These are phyloP conservation scores for Hiodon alosoides DNA, from an alignment of 2,113 vertebrate species.

Conservation along the genomic window DNA sequence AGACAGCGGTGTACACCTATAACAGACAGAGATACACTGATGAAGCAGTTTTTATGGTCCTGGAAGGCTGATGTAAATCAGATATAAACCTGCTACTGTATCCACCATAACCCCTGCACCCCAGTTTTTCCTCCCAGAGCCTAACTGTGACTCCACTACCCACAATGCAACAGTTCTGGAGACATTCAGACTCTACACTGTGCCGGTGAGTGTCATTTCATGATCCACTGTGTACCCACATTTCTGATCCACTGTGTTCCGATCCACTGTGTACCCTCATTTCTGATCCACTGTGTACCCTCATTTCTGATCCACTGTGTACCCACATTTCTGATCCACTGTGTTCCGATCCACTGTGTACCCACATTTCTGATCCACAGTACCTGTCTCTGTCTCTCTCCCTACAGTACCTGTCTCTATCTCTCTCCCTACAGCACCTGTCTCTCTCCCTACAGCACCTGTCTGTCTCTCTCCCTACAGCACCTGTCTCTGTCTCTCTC, in stretches of 20 bases:
- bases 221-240: not conserved
- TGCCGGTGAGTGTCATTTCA: constrained; percentile 59
- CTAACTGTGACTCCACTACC: constrained; percentile 41
- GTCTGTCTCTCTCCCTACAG: too few species aligned
- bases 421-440: constrained; percentile 57
- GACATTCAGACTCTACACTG: constrained; percentile 61
- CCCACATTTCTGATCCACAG: too few species aligned
- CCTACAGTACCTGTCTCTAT: not conserved
- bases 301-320: too few species aligned
- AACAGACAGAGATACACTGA: not conserved
- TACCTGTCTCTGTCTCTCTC: too few species aligned
- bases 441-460: constrained; percentile 39
- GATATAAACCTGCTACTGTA: not conserved
- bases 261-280: too few species aligned
- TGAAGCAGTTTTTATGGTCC: not conserved
- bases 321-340: too few species aligned
- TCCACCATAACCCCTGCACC: constrained; percentile 5
- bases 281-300: too few species aligned
- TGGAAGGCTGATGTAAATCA: not conserved
- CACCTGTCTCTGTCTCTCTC: not conserved
- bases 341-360: too few species aligned
- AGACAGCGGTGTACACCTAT: not conserved
- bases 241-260: too few species aligned
- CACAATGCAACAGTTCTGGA: constrained; percentile 47
- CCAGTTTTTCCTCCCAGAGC: constrained; percentile 65